Evolutionary conservation across 2,888 invertebrate species (phyloP).

Genomic region (Drosophila mayaguana): DNA sequence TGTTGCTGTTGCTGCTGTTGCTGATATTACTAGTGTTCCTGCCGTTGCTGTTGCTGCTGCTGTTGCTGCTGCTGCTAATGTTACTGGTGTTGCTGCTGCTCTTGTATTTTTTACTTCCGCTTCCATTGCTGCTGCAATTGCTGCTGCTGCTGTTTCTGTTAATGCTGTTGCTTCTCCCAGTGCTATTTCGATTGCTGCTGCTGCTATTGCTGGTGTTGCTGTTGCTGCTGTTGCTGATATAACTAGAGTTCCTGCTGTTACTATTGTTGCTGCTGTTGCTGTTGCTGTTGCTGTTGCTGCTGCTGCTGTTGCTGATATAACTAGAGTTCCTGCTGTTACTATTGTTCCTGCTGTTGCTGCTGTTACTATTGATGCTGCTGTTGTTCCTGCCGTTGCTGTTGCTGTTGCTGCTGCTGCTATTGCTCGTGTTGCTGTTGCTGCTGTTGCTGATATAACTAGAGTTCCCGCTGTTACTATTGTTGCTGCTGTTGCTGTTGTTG

Average conservation of each 20-base stretch:
- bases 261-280: slow-evolving; percentile 9
- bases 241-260: not conserved
- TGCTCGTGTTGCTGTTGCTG: not conserved
- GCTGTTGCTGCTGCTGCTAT: not conserved
- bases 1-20: not conserved
- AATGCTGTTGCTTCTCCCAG: slow-evolving; percentile 16
- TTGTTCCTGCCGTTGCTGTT: slow-evolving; percentile 15
- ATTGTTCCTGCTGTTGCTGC: slow-evolving; percentile 17
- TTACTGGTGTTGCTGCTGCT: not conserved
- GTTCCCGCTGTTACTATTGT: not conserved
- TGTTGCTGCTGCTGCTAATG: slow-evolving; percentile 26
- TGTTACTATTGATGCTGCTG: slow-evolving; percentile 1
- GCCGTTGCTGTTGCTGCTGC: not conserved
- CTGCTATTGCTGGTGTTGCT: slow-evolving; percentile 17
- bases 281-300: slow-evolving; percentile 4
- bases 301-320: not conserved
- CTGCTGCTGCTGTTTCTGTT: not conserved
- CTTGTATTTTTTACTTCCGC: slow-evolving; percentile 15
- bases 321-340: not conserved
- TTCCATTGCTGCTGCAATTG: not conserved
- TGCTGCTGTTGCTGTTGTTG: slow-evolving; percentile 22
- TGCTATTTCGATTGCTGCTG: not conserved
- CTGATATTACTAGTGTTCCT: slow-evolving; percentile 19
- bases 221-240: not conserved
- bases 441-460: too few relatives aligned